Base-by-base conservation (phyloP, 23 tunicate species). In the Clavelina lepadiformis region DNA sequence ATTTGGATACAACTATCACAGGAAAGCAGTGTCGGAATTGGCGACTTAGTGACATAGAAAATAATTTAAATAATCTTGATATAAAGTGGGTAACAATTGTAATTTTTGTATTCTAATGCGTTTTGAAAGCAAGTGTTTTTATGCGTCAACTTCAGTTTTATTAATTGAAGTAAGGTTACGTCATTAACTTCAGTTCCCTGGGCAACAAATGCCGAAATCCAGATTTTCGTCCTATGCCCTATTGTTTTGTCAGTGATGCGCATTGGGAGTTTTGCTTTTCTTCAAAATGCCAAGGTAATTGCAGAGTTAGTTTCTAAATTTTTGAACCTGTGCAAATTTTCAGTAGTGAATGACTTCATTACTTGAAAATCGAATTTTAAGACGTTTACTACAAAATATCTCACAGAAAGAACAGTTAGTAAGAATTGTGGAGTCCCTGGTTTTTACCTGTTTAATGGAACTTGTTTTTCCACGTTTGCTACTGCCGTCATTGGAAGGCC, bases 231-330 rank as follows among this genome's bases (percentile, higher is more conserved):
- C 69, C 51, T 1, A 56, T 78, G 76, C 84, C 84, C 1, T 78
- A 67, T 68, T 78, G 84, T 47, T 78, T 58, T 71, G 69, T 78
- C n/a, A 18, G 46, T 47, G 84, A 60, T 23, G 13, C 68, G 15
- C 35, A 78, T 1, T 78, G 84, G 84, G 84, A 78, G 34, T 78
- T 29, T 37, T 78, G 84, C 34, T 78, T 78, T 29, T 46, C 21
- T 32, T 60, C 54, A 21, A 35, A 20, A 34, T 78, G 84, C 36
- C 63, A 29, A 38, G 69, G 84, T 78, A 50, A 46, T n/a, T n/a
- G n/a, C n/a, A n/a, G n/a, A 37, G 11, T 15, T 53, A 6, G 23
- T 53, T 20, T 26, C 49, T 11, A 41, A 41, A 41, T 15, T 15
- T n/a, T n/a, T n/a, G n/a, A n/a, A n/a, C n/a, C n/a, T n/a, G n/a